A percentile compares a stretch with the other conserved stretches of the same genome.
These are phyloP conservation scores for Acronicta leporina DNA, from an alignment of 2,888 invertebrate species.

Conservation along the genomic window DNA sequence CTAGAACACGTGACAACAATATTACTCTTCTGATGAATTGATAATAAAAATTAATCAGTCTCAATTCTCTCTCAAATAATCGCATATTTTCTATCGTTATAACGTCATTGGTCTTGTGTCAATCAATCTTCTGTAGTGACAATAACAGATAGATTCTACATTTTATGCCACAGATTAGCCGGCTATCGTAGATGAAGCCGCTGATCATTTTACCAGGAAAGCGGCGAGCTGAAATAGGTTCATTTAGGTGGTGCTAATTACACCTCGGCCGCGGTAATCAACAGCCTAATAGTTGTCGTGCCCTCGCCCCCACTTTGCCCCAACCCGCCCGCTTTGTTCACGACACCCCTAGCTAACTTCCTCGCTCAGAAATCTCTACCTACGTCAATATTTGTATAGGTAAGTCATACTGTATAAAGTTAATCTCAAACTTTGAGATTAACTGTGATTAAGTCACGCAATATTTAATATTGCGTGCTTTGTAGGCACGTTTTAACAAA, in stretches of 20 bases:
- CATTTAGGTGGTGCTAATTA: slow-evolving; percentile 84
- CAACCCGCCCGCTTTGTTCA: slow-evolving; percentile 53
- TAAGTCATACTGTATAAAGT: slow-evolving; percentile 43
- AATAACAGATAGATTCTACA: background rate
- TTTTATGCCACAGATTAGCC: slow-evolving; percentile 48
- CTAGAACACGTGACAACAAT: slow-evolving; percentile 20
- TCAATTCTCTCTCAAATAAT: too few species aligned
- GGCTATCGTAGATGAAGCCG: slow-evolving; percentile 67
- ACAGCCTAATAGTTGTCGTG: slow-evolving; percentile 76
- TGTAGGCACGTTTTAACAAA: slow-evolving; percentile 15
- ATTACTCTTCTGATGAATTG: background rate
- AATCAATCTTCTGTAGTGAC: too few species aligned
- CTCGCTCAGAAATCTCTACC: slow-evolving; percentile 56
- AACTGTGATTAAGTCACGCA: slow-evolving; percentile 30
- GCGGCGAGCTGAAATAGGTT: slow-evolving; percentile 77
- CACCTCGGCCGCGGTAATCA: slow-evolving; percentile 77
- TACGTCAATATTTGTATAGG: slow-evolving; percentile 49
- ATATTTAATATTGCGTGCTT: slow-evolving; percentile 38
- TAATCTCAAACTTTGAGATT: slow-evolving; percentile 52
- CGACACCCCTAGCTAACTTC: slow-evolving; percentile 58
- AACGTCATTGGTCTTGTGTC: too few species aligned
- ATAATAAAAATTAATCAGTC: too few species aligned
- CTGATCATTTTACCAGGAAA: slow-evolving; percentile 69
- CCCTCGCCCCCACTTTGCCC: slow-evolving; percentile 57
- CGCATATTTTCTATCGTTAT: too few species aligned